A percentile compares a stretch with the other conserved stretches of the same genome.
phyloP scores from a whole-genome alignment of 2,113 vertebrate species.

The Condylura cristata region DNA sequence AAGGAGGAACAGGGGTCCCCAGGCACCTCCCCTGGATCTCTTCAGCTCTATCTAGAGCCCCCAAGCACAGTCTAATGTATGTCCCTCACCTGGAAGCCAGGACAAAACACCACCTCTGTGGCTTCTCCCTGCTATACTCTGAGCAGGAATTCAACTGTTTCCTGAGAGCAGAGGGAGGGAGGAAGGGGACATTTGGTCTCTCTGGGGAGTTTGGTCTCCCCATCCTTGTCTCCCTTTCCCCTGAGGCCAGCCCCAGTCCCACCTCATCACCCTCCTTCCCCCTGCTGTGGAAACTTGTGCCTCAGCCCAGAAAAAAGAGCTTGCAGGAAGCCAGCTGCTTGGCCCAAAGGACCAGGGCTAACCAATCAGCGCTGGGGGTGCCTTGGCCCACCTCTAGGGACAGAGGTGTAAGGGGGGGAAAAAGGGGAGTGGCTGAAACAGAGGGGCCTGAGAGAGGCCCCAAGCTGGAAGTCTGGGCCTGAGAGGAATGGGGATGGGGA shows the following conservation, averaged over 20 bases:
- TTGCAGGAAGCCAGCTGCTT: slow-evolving; percentile 44
- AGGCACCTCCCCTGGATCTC: background rate
- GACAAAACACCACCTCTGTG: background rate
- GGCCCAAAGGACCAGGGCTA: background rate
- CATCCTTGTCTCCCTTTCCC: background rate
- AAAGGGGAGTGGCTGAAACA: background rate
- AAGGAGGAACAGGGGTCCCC: background rate
- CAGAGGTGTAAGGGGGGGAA: background rate
- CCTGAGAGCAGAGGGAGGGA: background rate
- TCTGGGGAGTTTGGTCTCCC: background rate
- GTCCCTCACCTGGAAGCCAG: background rate
- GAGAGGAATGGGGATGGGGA: background rate
- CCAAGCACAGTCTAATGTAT: background rate
- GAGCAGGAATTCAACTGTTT: background rate
- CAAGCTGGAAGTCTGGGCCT: background rate
- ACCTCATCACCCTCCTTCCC: background rate
- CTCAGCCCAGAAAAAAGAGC: slow-evolving; percentile 72
- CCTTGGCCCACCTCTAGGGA: background rate
- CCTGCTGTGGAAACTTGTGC: slow-evolving; percentile 36
- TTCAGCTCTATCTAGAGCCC: background rate
- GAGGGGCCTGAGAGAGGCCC: background rate
- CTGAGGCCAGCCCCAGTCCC: background rate
- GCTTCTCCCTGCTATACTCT: background rate
- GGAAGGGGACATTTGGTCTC: background rate
- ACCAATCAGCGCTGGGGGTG: background rate